Evolutionary conservation across 2,113 vertebrate genomes (phyloP), one percentile per base, ranked within the genome.

Genomic region (Alosa alosa): DNA sequence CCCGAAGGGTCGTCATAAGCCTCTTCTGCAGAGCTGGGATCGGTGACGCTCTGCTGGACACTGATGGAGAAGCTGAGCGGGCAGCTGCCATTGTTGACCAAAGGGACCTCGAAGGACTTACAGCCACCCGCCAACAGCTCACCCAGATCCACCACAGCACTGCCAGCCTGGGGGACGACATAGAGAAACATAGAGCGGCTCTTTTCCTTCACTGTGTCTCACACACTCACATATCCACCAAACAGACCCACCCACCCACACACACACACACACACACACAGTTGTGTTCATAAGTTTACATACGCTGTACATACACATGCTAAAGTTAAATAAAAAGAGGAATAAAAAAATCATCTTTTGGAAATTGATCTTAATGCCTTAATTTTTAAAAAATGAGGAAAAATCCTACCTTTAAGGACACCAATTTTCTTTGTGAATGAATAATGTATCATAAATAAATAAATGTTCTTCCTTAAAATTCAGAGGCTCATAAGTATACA

Each of bases 51-150:
- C 90, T 97, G 97, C 82, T 96, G 91, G 64, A 97, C 95, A 3
- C 86, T 92, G 81, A 99, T 93, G 86, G 84, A 84, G 81, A 97
- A 98, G 81, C 93, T 92, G 86, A 99, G 88, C 6, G 95, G 60
- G 87, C 97, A 99, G 88, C 91, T 90, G 36, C 96, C 95, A 0
- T 94, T 91, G 57, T 99, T 99, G 52, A 96, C 90, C 8, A 99
- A 90, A 31, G 93, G 92, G 88, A 99, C 6, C 0, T 92, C 87
- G 90, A 94, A 90, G 41, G 94, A 93, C 87, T 93, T 90, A 72
- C 49, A 89, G 87, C 93, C 92, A 88, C 96, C 96, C 89, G 97
- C 94, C 75, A 97, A 86, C 86, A 96, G 1, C 2, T 95, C 95
- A 60, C 97, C 97, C 45, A 98, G 90, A 87, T 98, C 94, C 81